Conservation (phyloP, 2,888 invertebrate species). For the Drosophila yooni region DNA sequence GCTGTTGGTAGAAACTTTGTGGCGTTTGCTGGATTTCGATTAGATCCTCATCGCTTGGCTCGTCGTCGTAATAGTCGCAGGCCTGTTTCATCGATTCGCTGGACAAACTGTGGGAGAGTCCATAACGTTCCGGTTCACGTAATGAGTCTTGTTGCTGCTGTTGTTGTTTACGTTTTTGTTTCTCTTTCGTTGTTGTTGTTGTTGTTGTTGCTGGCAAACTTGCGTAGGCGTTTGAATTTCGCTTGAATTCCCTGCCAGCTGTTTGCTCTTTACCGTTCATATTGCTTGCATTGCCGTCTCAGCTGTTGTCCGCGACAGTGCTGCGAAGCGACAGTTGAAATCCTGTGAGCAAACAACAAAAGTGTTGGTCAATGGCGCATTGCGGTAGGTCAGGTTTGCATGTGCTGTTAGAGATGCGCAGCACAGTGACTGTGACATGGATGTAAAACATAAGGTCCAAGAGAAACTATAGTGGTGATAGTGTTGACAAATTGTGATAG, state of each 20-base stretch:
- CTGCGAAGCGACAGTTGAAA: constrained; percentile 28
- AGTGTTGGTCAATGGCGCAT: constrained; percentile 36
- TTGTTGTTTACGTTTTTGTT: constrained; percentile 34
- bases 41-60: constrained; percentile 81
- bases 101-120: constrained; percentile 80
- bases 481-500: constrained; percentile 19
- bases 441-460: not conserved
- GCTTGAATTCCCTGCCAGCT: constrained; percentile 68
- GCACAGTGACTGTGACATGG: constrained; percentile 5
- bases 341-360: constrained; percentile 30
- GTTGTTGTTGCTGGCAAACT: constrained; percentile 62
- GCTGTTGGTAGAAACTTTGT: constrained; percentile 65
- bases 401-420: constrained; percentile 19
- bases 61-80: constrained; percentile 79
- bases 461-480: not conserved
- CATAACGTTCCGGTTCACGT: constrained; percentile 66
- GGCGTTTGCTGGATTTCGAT: constrained; percentile 76
- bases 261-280: constrained; percentile 65
- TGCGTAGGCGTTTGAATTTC: constrained; percentile 73
- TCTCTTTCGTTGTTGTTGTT: constrained; percentile 27
- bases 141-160: constrained; percentile 18
- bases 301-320: constrained; percentile 40
- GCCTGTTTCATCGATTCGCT: constrained; percentile 82
- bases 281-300: constrained; percentile 56
- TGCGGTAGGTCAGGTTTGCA: constrained; percentile 29